Conservation (phyloP, 2,797 vertebrate genomes). For the Girardinus metallicus region DNA sequence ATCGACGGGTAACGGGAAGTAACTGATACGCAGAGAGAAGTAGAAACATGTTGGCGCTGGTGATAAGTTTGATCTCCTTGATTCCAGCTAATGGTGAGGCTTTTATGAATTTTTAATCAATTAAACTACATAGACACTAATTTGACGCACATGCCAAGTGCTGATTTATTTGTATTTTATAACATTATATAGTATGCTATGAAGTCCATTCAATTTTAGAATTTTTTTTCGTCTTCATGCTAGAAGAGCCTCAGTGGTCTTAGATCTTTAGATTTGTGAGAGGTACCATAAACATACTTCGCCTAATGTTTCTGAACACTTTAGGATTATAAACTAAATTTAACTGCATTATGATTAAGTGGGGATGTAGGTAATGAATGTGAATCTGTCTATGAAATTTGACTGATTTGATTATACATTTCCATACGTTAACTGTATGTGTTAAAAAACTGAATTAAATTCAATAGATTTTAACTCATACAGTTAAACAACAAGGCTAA, state of each 20-base stretch:
- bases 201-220: no score
- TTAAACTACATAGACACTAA: neutral
- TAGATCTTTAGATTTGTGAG: neutral
- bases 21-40: neutral
- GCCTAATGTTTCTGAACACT: neutral
- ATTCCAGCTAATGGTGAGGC: slow-evolving; percentile 39
- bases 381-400: neutral
- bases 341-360: neutral
- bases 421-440: neutral
- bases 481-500: neutral
- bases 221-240: neutral
- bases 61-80: slow-evolving; percentile 39
- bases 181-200: neutral
- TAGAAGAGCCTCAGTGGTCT: neutral
- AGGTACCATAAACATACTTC: neutral
- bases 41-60: slow-evolving; percentile 30
- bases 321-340: neutral
- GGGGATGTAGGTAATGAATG: neutral
- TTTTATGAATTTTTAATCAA: neutral
- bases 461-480: neutral
- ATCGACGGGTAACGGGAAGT: neutral
- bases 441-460: neutral
- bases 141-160: neutral
- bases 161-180: neutral
- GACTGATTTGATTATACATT: neutral